Base-by-base conservation (phyloP, 2,797 vertebrate species). In the Tympanoctomys barrerae region DNA sequence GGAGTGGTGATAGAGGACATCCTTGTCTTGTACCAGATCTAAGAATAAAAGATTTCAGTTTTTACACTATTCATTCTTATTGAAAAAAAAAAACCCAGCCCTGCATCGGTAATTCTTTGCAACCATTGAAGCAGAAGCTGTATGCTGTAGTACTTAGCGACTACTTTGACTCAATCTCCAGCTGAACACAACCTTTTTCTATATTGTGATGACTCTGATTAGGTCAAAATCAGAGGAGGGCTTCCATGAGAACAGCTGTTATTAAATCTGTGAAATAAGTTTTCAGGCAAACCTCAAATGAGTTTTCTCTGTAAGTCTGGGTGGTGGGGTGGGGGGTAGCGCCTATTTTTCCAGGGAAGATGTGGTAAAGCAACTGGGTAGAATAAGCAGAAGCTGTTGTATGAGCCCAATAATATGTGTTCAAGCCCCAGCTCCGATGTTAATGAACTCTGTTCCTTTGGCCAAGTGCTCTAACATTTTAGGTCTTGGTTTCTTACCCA, bases 51-150 rank as follows among this genome's bases (percentile, higher is more conserved):
- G 39, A 42, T 42, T 42, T 42, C 39, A 42, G 39, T 42, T 42
- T 93, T 96, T 84, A 93, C 66, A 92, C n/a, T 62, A 90, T 64
- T 90, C 49, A 59, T 21, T 33, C 66, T 86, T 81, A 62, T 62
- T 86, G 46, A 39, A 61, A 42, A 33, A 1, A 33, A 61, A 36
- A 33, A 3, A 42, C 9, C 4, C 71, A 33, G 12, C 28, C 42
- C 42, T 49, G 59, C 14, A 89, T 0, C 12, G 1, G 84, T 85
- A 73, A 14, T 21, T 54, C 61, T 46, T 57, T 66, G 33, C n/a
- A 64, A 36, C n/a, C 61, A 46, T 57, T 95, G 46, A 52, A 18
- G 59, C 33, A 77, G 71, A 70, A 46, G 36, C 24, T 31, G 0
- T 31, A 2, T 9, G 11, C 9, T 36, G 31, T 18, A 33, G 71